These are phyloP conservation scores for Folsomia manolachei DNA, from an alignment of 2,888 invertebrate genomes.

Conservation along the genomic window DNA sequence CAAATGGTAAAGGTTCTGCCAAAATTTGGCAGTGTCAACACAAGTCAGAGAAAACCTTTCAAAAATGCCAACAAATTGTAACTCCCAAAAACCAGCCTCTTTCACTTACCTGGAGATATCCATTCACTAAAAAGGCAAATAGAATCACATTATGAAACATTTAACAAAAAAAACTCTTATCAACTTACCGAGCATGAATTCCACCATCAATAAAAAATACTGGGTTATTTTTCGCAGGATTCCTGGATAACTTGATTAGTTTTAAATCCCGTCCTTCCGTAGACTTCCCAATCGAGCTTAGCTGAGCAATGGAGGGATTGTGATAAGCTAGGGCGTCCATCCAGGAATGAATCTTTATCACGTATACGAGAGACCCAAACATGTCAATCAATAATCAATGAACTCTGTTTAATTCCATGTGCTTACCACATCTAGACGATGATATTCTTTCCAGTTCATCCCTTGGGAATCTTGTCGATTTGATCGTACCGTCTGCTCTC, in stretches of 20 bases:
- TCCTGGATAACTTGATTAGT: slow-evolving; percentile 54
- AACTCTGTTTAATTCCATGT: too few relatives aligned
- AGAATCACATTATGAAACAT: neutral
- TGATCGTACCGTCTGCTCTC: slow-evolving; percentile 30
- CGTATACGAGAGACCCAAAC: too few relatives aligned
- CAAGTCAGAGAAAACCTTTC: slow-evolving; percentile 71
- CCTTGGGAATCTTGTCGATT: slow-evolving; percentile 40
- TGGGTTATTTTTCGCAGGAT: slow-evolving; percentile 52
- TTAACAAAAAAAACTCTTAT: neutral
- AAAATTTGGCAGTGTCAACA: slow-evolving; percentile 62
- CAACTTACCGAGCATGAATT: slow-evolving; percentile 44
- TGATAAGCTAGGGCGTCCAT: slow-evolving; percentile 50
- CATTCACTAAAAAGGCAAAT: slow-evolving; percentile 54
- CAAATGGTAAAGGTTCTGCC: too few relatives aligned
- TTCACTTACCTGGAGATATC: slow-evolving; percentile 49
- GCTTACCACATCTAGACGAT: slow-evolving; percentile 38
- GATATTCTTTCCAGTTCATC: slow-evolving; percentile 49
- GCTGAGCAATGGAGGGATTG: slow-evolving; percentile 49
- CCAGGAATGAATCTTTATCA: slow-evolving; percentile 49
- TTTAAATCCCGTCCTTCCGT: slow-evolving; percentile 52
- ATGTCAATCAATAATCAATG: too few relatives aligned
- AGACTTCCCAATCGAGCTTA: slow-evolving; percentile 51
- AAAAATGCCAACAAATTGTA: slow-evolving; percentile 56
- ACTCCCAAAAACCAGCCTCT: too few relatives aligned
- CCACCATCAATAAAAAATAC: slow-evolving; percentile 61